Percentiles rank a stretch among this genome's conserved stretches.
These are phyloP conservation scores for Acronicta leporina DNA, from an alignment of 2,888 invertebrate genomes.

Conservation along the genomic window DNA sequence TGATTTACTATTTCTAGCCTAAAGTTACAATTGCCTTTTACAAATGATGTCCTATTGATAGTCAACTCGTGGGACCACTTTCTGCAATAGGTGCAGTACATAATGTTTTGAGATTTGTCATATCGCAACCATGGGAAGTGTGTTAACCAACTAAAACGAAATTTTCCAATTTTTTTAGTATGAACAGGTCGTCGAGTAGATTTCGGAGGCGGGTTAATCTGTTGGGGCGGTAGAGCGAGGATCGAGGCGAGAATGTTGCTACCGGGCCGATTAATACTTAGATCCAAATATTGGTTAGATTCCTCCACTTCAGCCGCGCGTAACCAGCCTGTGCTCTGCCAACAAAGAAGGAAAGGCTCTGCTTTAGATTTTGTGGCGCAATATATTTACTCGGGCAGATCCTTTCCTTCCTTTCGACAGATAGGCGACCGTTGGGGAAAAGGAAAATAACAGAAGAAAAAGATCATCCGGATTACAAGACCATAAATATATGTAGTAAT, in stretches of 20 bases:
- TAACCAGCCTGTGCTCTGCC: slow-evolving; percentile 83
- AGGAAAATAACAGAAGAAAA: slow-evolving; percentile 72
- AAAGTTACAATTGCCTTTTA: slow-evolving; percentile 94
- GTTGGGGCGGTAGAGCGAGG: slow-evolving; percentile 71
- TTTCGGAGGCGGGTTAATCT: slow-evolving; percentile 64
- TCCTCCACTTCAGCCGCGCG: slow-evolving; percentile 52
- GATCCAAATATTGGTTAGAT: slow-evolving; percentile 64
- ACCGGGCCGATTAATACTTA: slow-evolving; percentile 58
- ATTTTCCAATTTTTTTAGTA: slow-evolving; percentile 90
- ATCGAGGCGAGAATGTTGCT: slow-evolving; percentile 65
- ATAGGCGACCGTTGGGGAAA: slow-evolving; percentile 32
- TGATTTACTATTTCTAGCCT: slow-evolving; percentile 94
- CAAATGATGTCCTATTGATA: slow-evolving; percentile 93
- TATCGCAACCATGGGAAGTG: slow-evolving; percentile 93
- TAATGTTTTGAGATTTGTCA: slow-evolving; percentile 91
- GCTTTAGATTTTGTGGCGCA: slow-evolving; percentile 62
- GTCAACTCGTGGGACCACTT: slow-evolving; percentile 91
- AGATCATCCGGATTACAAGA: slow-evolving; percentile 68
- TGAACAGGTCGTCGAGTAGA: slow-evolving; percentile 52
- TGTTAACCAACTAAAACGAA: slow-evolving; percentile 91
- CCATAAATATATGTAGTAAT: slow-evolving; percentile 3
- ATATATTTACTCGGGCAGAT: slow-evolving; percentile 71
- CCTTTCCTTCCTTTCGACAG: slow-evolving; percentile 84
- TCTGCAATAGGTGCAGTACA: slow-evolving; percentile 93
- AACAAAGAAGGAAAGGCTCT: slow-evolving; percentile 92